Evolutionary conservation across 2,888 invertebrate species (phyloP).

Genomic region (Caenorhabditis sinica): DNA sequence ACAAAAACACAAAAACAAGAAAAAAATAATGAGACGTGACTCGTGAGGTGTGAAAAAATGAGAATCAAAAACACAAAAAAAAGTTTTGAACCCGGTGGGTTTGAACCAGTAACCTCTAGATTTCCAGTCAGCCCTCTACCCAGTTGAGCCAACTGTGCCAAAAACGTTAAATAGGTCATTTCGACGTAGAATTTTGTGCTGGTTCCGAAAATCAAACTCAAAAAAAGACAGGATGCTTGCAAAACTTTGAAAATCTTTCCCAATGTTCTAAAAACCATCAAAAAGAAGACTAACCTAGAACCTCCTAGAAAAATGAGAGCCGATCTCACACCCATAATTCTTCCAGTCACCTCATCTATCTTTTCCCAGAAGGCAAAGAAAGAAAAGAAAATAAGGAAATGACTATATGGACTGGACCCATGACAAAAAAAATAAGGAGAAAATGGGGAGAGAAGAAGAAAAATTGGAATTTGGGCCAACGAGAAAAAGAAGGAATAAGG

Average conservation of each 20-base stretch:
- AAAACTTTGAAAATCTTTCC: background rate
- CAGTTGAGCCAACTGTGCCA: background rate
- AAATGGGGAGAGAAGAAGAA: constrained; percentile 32
- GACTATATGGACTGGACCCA: constrained; percentile 10
- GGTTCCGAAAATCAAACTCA: background rate
- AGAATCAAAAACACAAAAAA: background rate
- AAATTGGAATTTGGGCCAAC: constrained; percentile 6
- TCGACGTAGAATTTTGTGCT: background rate
- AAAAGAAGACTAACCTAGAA: background rate
- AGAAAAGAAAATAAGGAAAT: constrained; percentile 8
- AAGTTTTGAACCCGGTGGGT: background rate
- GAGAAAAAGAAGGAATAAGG: background rate
- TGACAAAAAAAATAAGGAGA: background rate
- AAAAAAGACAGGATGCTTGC: too few relatives aligned
- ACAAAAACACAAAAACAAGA: too few relatives aligned
- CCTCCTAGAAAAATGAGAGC: background rate
- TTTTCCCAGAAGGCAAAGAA: background rate
- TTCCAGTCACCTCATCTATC: constrained; percentile 18
- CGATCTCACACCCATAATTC: constrained; percentile 7
- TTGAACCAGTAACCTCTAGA: background rate
- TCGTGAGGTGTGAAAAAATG: too few relatives aligned
- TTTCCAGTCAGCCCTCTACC: background rate
- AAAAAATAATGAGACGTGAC: too few relatives aligned
- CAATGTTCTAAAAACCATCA: too few relatives aligned
- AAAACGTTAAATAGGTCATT: background rate